Evolutionary conservation across 2,113 vertebrate genomes (phyloP).

Genomic region (Jaculus jaculus): DNA sequence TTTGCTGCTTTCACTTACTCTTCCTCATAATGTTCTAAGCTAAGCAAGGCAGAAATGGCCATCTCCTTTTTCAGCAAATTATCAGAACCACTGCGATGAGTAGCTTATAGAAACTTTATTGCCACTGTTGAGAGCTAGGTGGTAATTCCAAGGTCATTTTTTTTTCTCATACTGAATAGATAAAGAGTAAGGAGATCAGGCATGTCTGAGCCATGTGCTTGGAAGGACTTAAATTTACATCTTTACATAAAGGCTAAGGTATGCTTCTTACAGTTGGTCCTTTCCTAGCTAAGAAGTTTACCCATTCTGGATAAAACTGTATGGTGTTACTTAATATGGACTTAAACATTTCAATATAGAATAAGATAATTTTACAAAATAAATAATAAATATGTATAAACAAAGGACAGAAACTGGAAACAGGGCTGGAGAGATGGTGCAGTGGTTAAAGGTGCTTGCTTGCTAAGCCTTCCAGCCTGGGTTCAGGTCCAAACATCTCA

Average conservation of each 20-base stretch:
- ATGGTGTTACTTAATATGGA: constrained; percentile 9
- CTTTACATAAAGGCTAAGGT: background rate
- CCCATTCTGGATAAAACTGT: background rate
- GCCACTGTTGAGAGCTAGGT: background rate
- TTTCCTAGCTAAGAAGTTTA: constrained; percentile 29
- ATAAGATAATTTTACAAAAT: background rate
- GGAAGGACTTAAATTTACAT: background rate
- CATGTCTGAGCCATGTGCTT: background rate
- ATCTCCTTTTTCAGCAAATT: background rate
- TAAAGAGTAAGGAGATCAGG: background rate
- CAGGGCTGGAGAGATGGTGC: too few species aligned
- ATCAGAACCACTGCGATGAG: background rate
- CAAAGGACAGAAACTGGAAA: background rate
- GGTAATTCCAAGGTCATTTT: background rate
- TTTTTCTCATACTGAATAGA: background rate
- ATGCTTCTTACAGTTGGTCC: background rate
- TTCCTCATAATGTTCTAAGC: background rate
- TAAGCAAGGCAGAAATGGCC: background rate
- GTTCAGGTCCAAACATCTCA: too few species aligned
- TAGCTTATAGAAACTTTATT: background rate
- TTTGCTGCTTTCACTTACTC: background rate
- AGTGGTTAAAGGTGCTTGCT: too few species aligned
- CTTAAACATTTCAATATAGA: constrained; percentile 50
- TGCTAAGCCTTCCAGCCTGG: too few species aligned
- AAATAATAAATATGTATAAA: background rate